Evolutionary conservation across 2,888 invertebrate species (phyloP), one percentile per base, ranked within the genome.

Genomic region (Polyploca ridens): DNA sequence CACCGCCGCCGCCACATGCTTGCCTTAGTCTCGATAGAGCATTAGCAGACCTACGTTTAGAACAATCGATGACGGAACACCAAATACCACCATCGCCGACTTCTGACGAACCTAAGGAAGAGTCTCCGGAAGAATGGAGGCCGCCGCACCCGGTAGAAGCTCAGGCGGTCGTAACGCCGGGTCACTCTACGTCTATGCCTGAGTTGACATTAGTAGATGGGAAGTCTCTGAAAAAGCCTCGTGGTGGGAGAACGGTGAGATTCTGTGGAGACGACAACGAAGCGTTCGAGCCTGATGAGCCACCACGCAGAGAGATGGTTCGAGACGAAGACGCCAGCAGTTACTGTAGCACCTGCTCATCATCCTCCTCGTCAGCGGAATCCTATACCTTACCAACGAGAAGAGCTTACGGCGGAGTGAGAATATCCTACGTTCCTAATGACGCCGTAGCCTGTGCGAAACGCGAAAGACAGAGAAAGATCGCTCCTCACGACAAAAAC

Each of bases 361-460:
- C 97, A 0, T 97, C 97, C 35, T 97, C 97, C 16, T 98, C 98
- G 63, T 98, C 98, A 72, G 97, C 97, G 73, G 96, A 97, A 80
- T 97, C 98, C 72, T 98, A 98, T 87, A 97, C 97, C 69, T 91
- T 98, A 77, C 98, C 98, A 5, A 96, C 98, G 57, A 92, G 98
- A 74, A 94, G 97, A 66, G 97, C 97, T 63, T 98, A 98, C 85
- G 97, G 97, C 64, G 98, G 98, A 57, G 98, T 98, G 14, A 93
- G 98, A 74, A 98, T 98, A 79, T 98, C 98, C 11, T 99, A 98
- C 90, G 98, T 98, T 72, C 98, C 98, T 75, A 98, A 98, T 88
- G 98, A 98, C 90, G 97, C 98, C 6, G 95, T 98, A 62, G 98
- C 98, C 66, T 97, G 97, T 83, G 97, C 97, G 62, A 95, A 96